These are phyloP conservation scores for Mythimna vitellina DNA, from an alignment of 2,888 invertebrate genomes.

Conservation along the genomic window DNA sequence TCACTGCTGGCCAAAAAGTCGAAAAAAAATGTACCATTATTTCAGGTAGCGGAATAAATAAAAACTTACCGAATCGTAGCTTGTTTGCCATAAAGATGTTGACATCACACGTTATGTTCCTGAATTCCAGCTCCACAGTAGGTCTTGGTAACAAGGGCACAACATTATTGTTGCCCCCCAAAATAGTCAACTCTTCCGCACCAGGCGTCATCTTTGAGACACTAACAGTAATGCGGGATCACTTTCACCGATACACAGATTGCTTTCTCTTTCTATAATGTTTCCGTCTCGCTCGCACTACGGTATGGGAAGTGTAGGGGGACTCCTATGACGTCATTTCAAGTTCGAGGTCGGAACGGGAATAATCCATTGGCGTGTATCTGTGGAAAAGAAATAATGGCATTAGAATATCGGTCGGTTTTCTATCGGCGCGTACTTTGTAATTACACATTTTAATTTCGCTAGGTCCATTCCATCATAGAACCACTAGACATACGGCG, in stretches of 20 bases:
- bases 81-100: slow-evolving; percentile 90
- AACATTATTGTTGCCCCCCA: slow-evolving; percentile 84
- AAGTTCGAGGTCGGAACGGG: slow-evolving; percentile 60
- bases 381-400: slow-evolving; percentile 67
- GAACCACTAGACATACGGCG: too few relatives aligned
- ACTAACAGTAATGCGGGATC: slow-evolving; percentile 46
- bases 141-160: slow-evolving; percentile 88
- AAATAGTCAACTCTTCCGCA: slow-evolving; percentile 72
- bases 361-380: slow-evolving; percentile 66
- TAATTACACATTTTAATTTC: too few relatives aligned
- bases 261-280: slow-evolving; percentile 65
- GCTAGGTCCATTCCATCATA: too few relatives aligned
- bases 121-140: slow-evolving; percentile 93
- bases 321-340: slow-evolving; percentile 34
- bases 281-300: slow-evolving; percentile 56
- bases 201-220: slow-evolving; percentile 75
- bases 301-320: slow-evolving; percentile 19
- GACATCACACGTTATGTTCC: slow-evolving; percentile 92
- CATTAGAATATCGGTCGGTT: background rate
- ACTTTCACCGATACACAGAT: slow-evolving; percentile 60
- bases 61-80: slow-evolving; percentile 91
- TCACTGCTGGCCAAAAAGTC: background rate
- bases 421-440: too few relatives aligned
- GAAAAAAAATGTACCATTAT: slow-evolving; percentile 2
- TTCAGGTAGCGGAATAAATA: slow-evolving; percentile 28